A percentile compares a stretch with the other conserved stretches of the same genome.
Evolutionary conservation across 2,888 invertebrate species (phyloP).

Genomic region (Pachydiplax longipennis): DNA sequence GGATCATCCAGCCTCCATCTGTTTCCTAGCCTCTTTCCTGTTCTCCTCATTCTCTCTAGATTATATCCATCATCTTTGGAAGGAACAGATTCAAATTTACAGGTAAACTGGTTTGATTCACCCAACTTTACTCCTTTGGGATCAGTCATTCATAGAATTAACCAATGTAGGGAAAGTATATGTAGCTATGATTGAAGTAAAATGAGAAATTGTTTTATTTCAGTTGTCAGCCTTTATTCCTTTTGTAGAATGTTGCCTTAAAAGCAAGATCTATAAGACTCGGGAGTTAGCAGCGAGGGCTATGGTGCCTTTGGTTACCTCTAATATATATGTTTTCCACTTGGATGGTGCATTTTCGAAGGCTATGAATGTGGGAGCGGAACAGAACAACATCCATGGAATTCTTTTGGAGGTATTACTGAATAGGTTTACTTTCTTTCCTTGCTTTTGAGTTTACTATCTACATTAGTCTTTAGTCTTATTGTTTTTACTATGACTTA

Average conservation of each 20-base stretch:
- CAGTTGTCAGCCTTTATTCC: conserved; percentile 73
- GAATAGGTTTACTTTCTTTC: too few species aligned
- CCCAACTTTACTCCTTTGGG: neutral
- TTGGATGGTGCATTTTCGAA: conserved; percentile 57
- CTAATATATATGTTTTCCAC: conserved; percentile 55
- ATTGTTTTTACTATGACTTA: too few species aligned
- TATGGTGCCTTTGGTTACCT: conserved; percentile 67
- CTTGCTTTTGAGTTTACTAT: too few species aligned
- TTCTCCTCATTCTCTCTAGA: conserved; percentile 77
- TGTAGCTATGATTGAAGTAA: neutral
- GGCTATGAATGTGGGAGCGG: conserved; percentile 55
- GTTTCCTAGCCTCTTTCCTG: conserved; percentile 75
- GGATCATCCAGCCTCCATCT: conserved; percentile 50
- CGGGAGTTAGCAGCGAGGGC: conserved; percentile 78
- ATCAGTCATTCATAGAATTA: neutral
- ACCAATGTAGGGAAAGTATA: neutral
- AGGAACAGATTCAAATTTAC: conserved; percentile 71
- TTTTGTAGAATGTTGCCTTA: conserved; percentile 69
- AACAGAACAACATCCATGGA: conserved; percentile 72
- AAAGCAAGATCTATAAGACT: conserved; percentile 72
- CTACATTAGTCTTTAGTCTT: too few species aligned
- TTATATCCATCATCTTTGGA: conserved; percentile 79
- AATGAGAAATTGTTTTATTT: conserved; percentile 53
- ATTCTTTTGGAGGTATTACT: conserved; percentile 68
- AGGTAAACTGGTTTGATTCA: conserved; percentile 61